Evolutionary conservation across 2,888 invertebrate species (phyloP), one percentile per base, ranked within the genome.

Genomic region (Julus scandinavius): DNA sequence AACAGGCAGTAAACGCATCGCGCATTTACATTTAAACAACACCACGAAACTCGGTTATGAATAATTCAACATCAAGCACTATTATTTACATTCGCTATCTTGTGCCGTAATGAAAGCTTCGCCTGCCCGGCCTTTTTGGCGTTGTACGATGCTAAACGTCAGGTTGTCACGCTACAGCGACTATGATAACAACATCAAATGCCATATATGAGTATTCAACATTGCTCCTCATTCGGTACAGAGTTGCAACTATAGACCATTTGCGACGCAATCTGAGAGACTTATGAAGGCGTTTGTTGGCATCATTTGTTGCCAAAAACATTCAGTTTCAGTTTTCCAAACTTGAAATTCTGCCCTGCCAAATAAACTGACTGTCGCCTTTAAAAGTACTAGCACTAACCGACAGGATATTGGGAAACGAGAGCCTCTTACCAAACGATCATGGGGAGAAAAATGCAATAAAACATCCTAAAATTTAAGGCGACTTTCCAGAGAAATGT

Each of bases 1-100:
- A 58, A 58, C 17, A 58, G 58, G 58, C 58, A 58, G 58, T 58
- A 58, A 58, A 58, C 58, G 58, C 58, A 58, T 58, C 58, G 58
- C 17, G 58, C 58, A 58, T 58, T 58, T 58, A 58, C 58, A 58
- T 58, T 58, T 58, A 58, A 58, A 58, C 58, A 58, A 58, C 58
- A 58, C 58, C 13, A 58, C 58, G 58, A 58, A 58, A 15, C 58
- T 58, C 58, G 17, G 58, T 17, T 17, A 58, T 58, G 58, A 58
- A 58, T 58, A 58, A 58, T 58, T 58, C 58, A 58, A 58, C 58
- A 84, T 84, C 41, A 38, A 84, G 84, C 84, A 17, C 40, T 40
- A 84, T 38, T 84, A 84, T 84, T 84, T 84, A 84, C 84, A 84
- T 84, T 84, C 41, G 84, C 41, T 84, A 84, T 84, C 84, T 84